Evolutionary conservation across 2,797 vertebrate genomes (phyloP), one percentile per base, ranked within the genome.

Genomic region (Chaetophractus vellerosus): DNA sequence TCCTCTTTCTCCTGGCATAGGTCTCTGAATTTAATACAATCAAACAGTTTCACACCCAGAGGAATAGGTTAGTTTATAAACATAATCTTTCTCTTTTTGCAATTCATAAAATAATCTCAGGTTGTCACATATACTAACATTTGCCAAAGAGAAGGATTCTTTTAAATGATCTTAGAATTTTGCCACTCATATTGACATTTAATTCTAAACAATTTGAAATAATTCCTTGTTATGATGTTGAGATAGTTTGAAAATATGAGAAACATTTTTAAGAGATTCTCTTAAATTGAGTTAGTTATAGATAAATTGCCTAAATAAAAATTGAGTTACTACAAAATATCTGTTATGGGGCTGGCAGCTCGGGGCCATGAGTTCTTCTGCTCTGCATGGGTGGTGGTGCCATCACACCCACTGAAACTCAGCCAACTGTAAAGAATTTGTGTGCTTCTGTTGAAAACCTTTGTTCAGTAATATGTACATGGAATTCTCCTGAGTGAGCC

Each of bases 381-480:
- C 45, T 45, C 45, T 45, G 45, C 8, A 45, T 45, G 45, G 45
- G 45, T 9, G 45, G 45, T 45, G 10, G 45, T 45, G 45, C 45
- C 45, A 45, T 45, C 45, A 9, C 9, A 8, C 1, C 45, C 45
- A 45, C 8, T 5, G 95, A 97, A 92, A 19, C 81, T 93, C 97
- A 98, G 64, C 97, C 96, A 15, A 96, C 98, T 69, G 98, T 98
- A 48, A 98, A 97, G 2, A 98, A 98, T 88, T 95, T 98, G 95
- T 81, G 48, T 63, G 98, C 98, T 89, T 98, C 97, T 0, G 88
- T 98, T 84, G 94, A 97, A 95, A 98, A 98, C 64, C 98, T 98
- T 36, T 98, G 98, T 94, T 98, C 98, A 23, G 64, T 98, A 74
- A 97, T 93, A 85, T 98, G 98, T 98, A 98, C 97, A 0, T 98